Percentiles rank a stretch among this genome's conserved stretches.
Evolutionary conservation across 2,888 invertebrate species (phyloP).

Genomic region (Drosophila bunnanda): DNA sequence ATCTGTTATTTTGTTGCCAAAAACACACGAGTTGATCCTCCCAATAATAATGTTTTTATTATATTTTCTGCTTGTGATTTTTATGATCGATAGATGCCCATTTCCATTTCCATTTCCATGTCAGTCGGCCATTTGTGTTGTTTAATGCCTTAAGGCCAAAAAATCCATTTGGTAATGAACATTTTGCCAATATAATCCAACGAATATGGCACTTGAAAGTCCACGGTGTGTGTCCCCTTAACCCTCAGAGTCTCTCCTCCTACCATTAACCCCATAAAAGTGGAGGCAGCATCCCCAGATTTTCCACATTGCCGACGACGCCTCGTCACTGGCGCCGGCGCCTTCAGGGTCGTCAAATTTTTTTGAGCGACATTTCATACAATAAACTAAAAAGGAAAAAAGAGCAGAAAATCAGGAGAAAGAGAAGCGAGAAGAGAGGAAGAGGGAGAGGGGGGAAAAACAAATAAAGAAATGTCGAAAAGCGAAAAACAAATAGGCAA

Average conservation of each 20-base stretch:
- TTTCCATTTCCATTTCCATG: conserved; percentile 21
- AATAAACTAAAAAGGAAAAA: conserved; percentile 14
- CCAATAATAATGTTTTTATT: conserved; percentile 18
- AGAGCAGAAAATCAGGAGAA: conserved; percentile 6
- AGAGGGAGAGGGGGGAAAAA: conserved; percentile 17
- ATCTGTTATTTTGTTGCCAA: neutral
- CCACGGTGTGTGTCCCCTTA: conserved; percentile 3
- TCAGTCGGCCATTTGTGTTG: conserved; percentile 12
- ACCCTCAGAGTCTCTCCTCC: neutral
- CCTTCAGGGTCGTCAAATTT: conserved; percentile 65
- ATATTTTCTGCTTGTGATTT: conserved; percentile 4
- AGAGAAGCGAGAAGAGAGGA: neutral
- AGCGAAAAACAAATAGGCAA: conserved; percentile 26
- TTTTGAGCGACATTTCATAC: conserved; percentile 72
- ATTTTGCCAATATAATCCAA: conserved; percentile 38
- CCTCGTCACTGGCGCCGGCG: conserved; percentile 72
- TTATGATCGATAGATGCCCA: conserved; percentile 32
- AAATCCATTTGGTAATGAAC: conserved; percentile 33
- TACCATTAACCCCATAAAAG: conserved; percentile 1
- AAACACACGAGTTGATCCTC: neutral
- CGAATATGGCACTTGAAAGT: conserved; percentile 58
- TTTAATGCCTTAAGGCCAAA: conserved; percentile 32
- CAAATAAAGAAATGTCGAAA: conserved; percentile 7
- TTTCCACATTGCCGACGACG: too few species aligned
- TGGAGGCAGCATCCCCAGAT: conserved; percentile 3